Percentiles rank a stretch among this genome's conserved stretches.
These are phyloP conservation scores for Myoxocephalus aenaeus DNA, from an alignment of 2,797 vertebrate genomes.

Conservation along the genomic window DNA sequence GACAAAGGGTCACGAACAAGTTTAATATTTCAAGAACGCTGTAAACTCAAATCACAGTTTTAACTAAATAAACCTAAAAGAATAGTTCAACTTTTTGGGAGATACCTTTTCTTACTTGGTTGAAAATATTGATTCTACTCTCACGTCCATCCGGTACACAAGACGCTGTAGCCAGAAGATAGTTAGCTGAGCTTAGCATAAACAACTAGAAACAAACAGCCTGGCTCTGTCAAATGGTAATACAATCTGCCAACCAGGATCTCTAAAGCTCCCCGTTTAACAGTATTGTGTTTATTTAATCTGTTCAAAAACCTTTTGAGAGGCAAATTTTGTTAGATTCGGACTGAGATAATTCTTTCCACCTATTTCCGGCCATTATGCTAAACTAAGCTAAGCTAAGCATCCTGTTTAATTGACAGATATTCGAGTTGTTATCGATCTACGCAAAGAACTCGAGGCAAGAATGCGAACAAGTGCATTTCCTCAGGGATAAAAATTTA, in stretches of 20 bases:
- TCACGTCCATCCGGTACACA: not conserved
- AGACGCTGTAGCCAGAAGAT: not conserved
- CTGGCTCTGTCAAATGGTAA: not conserved
- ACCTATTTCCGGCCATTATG: not conserved
- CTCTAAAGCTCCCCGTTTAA: not conserved
- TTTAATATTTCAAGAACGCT: not conserved
- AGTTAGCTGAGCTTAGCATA: not conserved
- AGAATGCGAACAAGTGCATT: not conserved
- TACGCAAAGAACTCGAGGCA: not conserved
- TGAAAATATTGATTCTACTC: not conserved
- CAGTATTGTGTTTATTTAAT: not conserved
- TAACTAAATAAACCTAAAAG: not conserved
- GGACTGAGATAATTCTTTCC: not conserved
- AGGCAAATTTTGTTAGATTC: not conserved
- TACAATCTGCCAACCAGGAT: not conserved
- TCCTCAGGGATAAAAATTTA: not conserved
- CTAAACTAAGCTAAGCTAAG: not conserved
- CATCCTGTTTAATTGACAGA: not conserved
- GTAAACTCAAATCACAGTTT: not conserved
- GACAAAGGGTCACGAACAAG: not conserved
- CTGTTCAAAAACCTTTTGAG: not conserved
- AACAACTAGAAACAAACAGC: not conserved
- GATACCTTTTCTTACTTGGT: not conserved
- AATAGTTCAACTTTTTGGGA: not conserved
- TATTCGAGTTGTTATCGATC: not conserved